Evolutionary conservation across 2,888 invertebrate species (phyloP), one percentile per base, ranked within the genome.

Genomic region (Protonemura montana): DNA sequence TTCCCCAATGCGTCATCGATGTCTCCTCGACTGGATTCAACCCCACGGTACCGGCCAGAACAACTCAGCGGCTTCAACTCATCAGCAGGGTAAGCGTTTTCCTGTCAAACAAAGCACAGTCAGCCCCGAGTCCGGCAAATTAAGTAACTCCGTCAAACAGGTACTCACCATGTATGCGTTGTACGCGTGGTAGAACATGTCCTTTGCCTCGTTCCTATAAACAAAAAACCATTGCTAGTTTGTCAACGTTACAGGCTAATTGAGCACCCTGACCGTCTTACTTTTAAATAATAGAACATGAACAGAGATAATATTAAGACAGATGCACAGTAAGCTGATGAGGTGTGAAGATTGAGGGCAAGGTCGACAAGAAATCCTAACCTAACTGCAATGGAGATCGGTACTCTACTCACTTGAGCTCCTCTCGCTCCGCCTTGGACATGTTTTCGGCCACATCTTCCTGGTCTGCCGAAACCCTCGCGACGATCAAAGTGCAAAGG

Each of bases 151-250:
- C n/a, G n/a, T n/a, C n/a, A n/a, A n/a, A n/a, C n/a, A n/a, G n/a
- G n/a, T n/a, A 35, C 35, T 35, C 35, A 91, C 97, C 98, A 99
- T 98, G 90, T 99, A 99, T 0, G 98, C 96, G 90, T 95, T 93
- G 91, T 98, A 99, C 2, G 98, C 98, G 93, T 99, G 99, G 91
- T 98, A 97, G 91, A 99, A 99, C 98, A 99, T 98, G 90, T 97
- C 96, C 87, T 97, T 93, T 21, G 98, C 95, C 92, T 98, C 97
- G 90, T 97, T 97, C 91, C 98, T 98, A 90, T 78, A 93, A 92
- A 87, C 87, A 87, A 87, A 87, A 85, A 85, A 13, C 41, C 30
- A 7, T 0, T 27, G 42, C 35, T 81, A 26, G 13, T 21, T 16
- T 81, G 21, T 41, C 59, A 30, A 82, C 10, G 25, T 30, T 21